phyloP scores from a whole-genome alignment of 2,888 invertebrate genomes.

The Melikaiella ostensackeni region DNA sequence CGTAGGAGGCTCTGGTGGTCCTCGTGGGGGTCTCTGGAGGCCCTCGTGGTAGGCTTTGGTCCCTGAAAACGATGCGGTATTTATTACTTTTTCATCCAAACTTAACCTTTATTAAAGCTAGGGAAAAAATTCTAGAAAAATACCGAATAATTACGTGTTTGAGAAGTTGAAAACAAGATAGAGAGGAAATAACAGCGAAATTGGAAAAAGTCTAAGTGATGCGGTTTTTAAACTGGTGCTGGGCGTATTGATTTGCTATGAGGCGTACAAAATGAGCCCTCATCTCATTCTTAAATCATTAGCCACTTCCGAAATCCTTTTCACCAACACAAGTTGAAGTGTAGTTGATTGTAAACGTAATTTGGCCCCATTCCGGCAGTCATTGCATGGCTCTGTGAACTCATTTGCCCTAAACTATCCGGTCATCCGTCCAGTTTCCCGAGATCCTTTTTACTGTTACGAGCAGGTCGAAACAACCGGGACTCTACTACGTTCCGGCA shows the following conservation, averaged over 20 bases:
- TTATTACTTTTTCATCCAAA: no score
- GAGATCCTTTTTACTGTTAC: slow-evolving; percentile 27
- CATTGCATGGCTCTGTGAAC: slow-evolving; percentile 12
- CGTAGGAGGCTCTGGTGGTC: no score
- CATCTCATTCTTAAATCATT: background rate
- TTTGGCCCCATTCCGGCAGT: background rate
- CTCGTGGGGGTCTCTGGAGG: no score
- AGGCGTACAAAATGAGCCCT: background rate
- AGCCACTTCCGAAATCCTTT: slow-evolving; percentile 6
- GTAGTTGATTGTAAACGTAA: slow-evolving; percentile 8
- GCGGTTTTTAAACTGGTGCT: background rate
- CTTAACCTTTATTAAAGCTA: no score
- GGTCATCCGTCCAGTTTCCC: background rate
- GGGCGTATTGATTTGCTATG: background rate
- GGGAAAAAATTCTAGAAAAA: no score
- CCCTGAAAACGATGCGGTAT: no score
- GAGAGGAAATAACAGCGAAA: background rate
- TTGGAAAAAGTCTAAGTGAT: background rate
- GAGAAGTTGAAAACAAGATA: background rate
- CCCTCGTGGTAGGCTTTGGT: no score
- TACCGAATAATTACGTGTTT: no score
- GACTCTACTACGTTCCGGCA: background rate
- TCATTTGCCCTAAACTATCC: slow-evolving; percentile 19
- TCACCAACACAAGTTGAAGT: background rate
- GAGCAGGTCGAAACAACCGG: slow-evolving; percentile 11